These are phyloP conservation scores for Sesamia inferens DNA, from an alignment of 2,888 invertebrate species.

Conservation along the genomic window DNA sequence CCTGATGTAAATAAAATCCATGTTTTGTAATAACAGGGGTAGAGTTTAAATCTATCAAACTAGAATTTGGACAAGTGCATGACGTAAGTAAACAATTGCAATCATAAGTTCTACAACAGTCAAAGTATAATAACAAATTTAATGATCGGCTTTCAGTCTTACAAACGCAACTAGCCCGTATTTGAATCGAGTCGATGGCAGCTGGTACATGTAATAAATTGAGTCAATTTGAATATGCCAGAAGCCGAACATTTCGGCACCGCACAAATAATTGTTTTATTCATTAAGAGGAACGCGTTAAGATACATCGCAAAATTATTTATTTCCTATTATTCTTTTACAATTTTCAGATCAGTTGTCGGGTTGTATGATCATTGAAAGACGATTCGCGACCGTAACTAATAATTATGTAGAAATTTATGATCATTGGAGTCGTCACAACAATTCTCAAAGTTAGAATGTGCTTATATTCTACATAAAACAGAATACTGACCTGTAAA, in stretches of 20 bases:
- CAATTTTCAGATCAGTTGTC: background rate
- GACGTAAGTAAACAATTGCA: constrained; percentile 6
- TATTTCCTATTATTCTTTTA: background rate
- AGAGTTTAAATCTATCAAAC: background rate
- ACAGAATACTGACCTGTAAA: background rate
- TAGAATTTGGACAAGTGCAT: constrained; percentile 23
- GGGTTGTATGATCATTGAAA: background rate
- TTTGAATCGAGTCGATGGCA: constrained; percentile 9
- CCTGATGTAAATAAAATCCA: too few relatives aligned
- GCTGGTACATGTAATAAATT: constrained; percentile 8
- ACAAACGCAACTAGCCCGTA: constrained; percentile 6
- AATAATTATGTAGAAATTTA: background rate
- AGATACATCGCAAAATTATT: too few relatives aligned
- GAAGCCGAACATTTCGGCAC: constrained; percentile 10
- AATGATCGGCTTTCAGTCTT: constrained; percentile 40
- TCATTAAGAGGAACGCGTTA: background rate
- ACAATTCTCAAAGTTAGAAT: background rate
- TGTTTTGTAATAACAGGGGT: too few relatives aligned
- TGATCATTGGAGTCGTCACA: background rate
- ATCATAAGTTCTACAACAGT: constrained; percentile 22
- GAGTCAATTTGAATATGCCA: constrained; percentile 10
- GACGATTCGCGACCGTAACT: background rate
- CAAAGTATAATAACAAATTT: background rate
- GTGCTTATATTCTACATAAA: background rate
- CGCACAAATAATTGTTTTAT: background rate